Percentiles rank a stretch among this genome's conserved stretches.
These are phyloP conservation scores for Petrosia ficiformis DNA, from an alignment of 37 sponge, comb jelly and placozoan genomes.

Conservation along the genomic window DNA sequence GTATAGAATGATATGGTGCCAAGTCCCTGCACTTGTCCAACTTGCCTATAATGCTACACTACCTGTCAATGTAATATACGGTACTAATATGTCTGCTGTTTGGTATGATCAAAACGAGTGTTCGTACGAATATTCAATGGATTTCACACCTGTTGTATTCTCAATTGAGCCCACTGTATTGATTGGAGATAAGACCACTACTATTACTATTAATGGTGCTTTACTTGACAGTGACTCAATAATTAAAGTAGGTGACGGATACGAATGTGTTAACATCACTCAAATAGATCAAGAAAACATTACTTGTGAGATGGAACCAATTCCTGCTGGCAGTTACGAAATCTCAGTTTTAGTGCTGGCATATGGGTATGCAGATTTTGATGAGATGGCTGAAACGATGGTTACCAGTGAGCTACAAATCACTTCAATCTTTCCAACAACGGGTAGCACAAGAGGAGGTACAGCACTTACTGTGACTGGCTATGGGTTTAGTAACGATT, in stretches of 20 bases:
- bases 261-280: background rate
- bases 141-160: conserved; percentile 27
- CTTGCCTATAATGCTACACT: background rate
- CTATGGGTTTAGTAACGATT: conserved; percentile 47
- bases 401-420: conserved; percentile 24
- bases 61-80: background rate
- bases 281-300: background rate
- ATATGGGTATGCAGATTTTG: conserved; percentile 2
- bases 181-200: background rate
- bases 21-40: background rate
- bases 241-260: background rate
- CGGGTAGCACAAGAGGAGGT: conserved; percentile 80
- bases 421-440: conserved; percentile 46
- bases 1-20: background rate
- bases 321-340: conserved; percentile 34
- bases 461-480: conserved; percentile 80
- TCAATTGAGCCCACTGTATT: conserved; percentile 2
- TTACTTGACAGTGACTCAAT: background rate
- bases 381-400: background rate
- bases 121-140: conserved; percentile 17
- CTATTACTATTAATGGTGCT: background rate
- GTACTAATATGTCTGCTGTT: background rate
- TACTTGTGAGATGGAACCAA: background rate
- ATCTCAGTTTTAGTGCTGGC: background rate
- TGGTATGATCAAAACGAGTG: conserved; percentile 22